Conservation (phyloP, 2,113 vertebrate species). For the Colinus virginianus region DNA sequence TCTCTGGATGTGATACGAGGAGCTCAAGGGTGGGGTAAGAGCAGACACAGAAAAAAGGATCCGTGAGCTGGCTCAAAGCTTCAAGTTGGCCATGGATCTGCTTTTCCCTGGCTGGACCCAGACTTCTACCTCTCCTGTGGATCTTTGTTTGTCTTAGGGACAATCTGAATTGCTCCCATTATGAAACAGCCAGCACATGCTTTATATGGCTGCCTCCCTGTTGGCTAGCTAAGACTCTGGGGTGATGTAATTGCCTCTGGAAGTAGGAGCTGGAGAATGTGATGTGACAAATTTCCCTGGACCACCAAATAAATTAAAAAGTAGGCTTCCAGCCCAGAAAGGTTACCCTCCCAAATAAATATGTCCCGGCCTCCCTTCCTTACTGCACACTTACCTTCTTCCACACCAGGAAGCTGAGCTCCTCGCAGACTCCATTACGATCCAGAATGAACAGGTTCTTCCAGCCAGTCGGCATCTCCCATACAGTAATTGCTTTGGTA, state of each 20-base stretch:
- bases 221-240: background rate
- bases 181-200: background rate
- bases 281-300: slow-evolving; percentile 9
- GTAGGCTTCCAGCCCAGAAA: slow-evolving; percentile 50
- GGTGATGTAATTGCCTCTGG: slow-evolving; percentile 39
- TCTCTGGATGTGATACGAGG: background rate
- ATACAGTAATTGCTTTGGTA: slow-evolving; percentile 50
- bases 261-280: slow-evolving; percentile 54
- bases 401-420: slow-evolving; percentile 27
- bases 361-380: slow-evolving; percentile 31
- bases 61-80: background rate
- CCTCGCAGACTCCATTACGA: slow-evolving; percentile 28
- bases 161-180: background rate
- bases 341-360: slow-evolving; percentile 50
- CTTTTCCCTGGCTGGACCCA: slow-evolving; percentile 5
- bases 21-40: background rate
- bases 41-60: background rate
- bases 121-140: background rate
- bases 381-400: slow-evolving; percentile 33
- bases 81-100: slow-evolving; percentile 2
- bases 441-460: slow-evolving; percentile 54
- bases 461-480: slow-evolving; percentile 27
- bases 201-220: slow-evolving; percentile 28
- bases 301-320: slow-evolving; percentile 61
- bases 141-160: slow-evolving; percentile 28